Percentiles rank a stretch among this genome's conserved stretches.
Conservation (phyloP, 2,797 vertebrate species). For the Hydrocynus forskahlii region DNA sequence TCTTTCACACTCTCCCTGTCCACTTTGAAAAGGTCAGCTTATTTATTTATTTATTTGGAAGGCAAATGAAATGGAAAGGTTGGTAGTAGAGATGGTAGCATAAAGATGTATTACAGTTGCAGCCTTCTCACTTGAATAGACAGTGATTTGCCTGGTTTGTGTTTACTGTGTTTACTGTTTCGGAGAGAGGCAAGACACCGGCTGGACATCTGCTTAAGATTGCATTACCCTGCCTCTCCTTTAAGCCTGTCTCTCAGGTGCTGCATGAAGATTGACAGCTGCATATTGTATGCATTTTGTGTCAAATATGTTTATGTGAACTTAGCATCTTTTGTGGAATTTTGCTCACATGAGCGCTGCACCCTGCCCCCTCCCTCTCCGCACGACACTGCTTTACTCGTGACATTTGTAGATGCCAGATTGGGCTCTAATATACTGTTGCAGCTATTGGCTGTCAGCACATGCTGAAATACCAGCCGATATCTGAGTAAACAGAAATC, state of each 20-base stretch:
- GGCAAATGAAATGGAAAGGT: slow-evolving; percentile 45
- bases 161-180: slow-evolving; percentile 81
- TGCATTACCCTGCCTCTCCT: slow-evolving; percentile 79
- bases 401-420: slow-evolving; percentile 94
- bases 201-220: slow-evolving; percentile 84
- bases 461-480: slow-evolving; percentile 86
- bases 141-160: slow-evolving; percentile 74
- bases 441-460: slow-evolving; percentile 82
- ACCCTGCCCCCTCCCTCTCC: slow-evolving; percentile 52
- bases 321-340: slow-evolving; percentile 70
- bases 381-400: slow-evolving; percentile 77
- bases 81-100: slow-evolving; percentile 17
- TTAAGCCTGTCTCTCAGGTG: slow-evolving; percentile 70
- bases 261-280: slow-evolving; percentile 82
- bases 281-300: slow-evolving; percentile 65
- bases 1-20: slow-evolving; percentile 64
- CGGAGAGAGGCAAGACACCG: slow-evolving; percentile 77
- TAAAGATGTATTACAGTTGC: slow-evolving; percentile 81
- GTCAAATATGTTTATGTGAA: slow-evolving; percentile 71
- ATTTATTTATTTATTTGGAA: slow-evolving; percentile 36
- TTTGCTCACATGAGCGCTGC: slow-evolving; percentile 61
- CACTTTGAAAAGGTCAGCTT: slow-evolving; percentile 67
- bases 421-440: slow-evolving; percentile 84
- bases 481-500: slow-evolving; percentile 93
- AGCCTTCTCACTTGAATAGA: slow-evolving; percentile 80